Evolutionary conservation across 2,888 invertebrate species (phyloP).

Genomic region (Philereme vetulata): DNA sequence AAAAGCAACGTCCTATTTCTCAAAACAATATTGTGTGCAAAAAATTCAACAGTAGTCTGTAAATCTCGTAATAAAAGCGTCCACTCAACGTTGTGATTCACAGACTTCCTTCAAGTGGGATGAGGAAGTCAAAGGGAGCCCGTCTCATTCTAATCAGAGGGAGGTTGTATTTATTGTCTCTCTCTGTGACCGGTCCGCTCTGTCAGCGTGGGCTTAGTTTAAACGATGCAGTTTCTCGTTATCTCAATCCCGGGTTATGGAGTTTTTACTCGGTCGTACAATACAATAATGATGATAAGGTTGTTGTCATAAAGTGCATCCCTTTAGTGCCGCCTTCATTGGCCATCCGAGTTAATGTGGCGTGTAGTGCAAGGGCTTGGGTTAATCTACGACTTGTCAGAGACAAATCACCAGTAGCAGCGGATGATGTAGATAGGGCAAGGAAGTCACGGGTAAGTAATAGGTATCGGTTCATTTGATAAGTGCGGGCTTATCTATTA

Average conservation of each 20-base stretch:
- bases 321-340: constrained; percentile 32
- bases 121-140: constrained; percentile 47
- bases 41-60: constrained; percentile 44
- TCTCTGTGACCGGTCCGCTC: constrained; percentile 48
- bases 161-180: constrained; percentile 49
- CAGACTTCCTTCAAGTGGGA: constrained; percentile 53
- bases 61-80: constrained; percentile 59
- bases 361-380: constrained; percentile 35
- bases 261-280: constrained; percentile 47
- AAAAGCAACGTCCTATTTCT: constrained; percentile 21
- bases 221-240: constrained; percentile 61
- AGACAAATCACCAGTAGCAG: constrained; percentile 33
- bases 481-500: background rate
- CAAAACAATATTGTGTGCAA: constrained; percentile 21
- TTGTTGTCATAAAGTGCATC: constrained; percentile 39
- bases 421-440: constrained; percentile 26
- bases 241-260: constrained; percentile 55
- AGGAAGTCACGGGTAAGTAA: constrained; percentile 16
- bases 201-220: constrained; percentile 53
- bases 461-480: constrained; percentile 9
- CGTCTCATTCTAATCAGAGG: constrained; percentile 50
- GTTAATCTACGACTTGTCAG: constrained; percentile 39
- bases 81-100: constrained; percentile 57
- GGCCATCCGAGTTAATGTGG: constrained; percentile 36
- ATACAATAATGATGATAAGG: constrained; percentile 42